A percentile compares a stretch with the other conserved stretches of the same genome.
Evolutionary conservation across 1,140 invertebrate genomes (phyloP).

Genomic region (Heliothis subflexa): DNA sequence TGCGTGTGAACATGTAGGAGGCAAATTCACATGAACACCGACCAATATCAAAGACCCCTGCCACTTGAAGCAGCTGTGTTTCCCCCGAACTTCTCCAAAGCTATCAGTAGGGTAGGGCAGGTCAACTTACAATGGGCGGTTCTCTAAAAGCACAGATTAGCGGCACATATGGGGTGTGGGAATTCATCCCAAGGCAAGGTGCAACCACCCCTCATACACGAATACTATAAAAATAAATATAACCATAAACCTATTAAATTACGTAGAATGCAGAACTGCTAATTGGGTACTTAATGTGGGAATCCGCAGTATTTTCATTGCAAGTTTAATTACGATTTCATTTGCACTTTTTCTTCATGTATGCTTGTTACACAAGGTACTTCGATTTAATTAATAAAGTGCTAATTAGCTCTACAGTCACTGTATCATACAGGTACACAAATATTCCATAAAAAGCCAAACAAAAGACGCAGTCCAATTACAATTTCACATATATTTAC

Average conservation of each 20-base stretch:
- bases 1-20: slow-evolving; percentile 60
- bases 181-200: slow-evolving; percentile 59
- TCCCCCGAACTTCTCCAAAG: slow-evolving; percentile 28
- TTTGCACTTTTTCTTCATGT: background rate
- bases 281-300: slow-evolving; percentile 21
- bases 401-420: background rate
- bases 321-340: slow-evolving; percentile 4
- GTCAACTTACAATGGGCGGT: slow-evolving; percentile 48
- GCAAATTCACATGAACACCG: slow-evolving; percentile 57
- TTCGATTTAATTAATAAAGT: background rate
- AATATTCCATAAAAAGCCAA: background rate
- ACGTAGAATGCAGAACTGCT: slow-evolving; percentile 12
- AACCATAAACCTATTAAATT: slow-evolving; percentile 2
- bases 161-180: slow-evolving; percentile 62
- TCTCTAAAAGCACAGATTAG: slow-evolving; percentile 52
- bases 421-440: background rate
- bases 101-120: slow-evolving; percentile 31
- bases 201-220: slow-evolving; percentile 41
- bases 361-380: background rate
- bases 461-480: background rate
- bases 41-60: slow-evolving; percentile 53
- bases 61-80: slow-evolving; percentile 45
- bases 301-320: background rate
- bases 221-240: slow-evolving; percentile 31
- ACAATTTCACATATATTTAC: background rate